Conservation (phyloP, 23 tunicate species). For the Clavelina lepadiformis region DNA sequence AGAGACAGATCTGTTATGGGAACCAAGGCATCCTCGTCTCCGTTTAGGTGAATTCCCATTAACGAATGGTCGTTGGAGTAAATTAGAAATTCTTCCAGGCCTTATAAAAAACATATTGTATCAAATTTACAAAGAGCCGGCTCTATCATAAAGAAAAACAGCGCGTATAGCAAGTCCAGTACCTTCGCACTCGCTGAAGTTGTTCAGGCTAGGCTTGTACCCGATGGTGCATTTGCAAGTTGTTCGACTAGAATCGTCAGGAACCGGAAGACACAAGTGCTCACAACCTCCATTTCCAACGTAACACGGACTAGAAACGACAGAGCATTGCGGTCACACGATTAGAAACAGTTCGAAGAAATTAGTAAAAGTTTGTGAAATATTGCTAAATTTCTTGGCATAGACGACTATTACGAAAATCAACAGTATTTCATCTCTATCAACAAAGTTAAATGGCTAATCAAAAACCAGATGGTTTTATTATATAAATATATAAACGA, state of each 20-base stretch:
- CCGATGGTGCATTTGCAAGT: slow-evolving; percentile 25
- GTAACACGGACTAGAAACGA: slow-evolving; percentile 32
- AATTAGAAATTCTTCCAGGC: slow-evolving; percentile 48
- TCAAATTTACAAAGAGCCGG: no score
- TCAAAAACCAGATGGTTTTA: no score
- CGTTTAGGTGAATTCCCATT: slow-evolving; percentile 33
- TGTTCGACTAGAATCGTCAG: neutral
- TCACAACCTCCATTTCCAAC: slow-evolving; percentile 46
- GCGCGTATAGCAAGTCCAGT: no score
- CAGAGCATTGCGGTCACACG: no score
- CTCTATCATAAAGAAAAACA: no score
- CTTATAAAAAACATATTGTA: slow-evolving; percentile 22
- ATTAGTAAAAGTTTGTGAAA: no score
- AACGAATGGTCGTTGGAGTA: slow-evolving; percentile 16
- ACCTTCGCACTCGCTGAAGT: slow-evolving; percentile 4
- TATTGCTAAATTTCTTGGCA: neutral
- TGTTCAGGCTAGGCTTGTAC: neutral
- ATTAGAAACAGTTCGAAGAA: no score
- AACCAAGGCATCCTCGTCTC: slow-evolving; percentile 27
- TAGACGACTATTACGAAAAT: neutral
- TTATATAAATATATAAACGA: no score
- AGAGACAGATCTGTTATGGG: slow-evolving; percentile 31
- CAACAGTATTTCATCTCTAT: neutral
- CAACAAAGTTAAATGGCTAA: no score
- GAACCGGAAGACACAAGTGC: slow-evolving; percentile 52